A percentile compares a stretch with the other conserved stretches of the same genome.
Evolutionary conservation across 2,797 vertebrate species (phyloP).

Genomic region (Mycteria americana): DNA sequence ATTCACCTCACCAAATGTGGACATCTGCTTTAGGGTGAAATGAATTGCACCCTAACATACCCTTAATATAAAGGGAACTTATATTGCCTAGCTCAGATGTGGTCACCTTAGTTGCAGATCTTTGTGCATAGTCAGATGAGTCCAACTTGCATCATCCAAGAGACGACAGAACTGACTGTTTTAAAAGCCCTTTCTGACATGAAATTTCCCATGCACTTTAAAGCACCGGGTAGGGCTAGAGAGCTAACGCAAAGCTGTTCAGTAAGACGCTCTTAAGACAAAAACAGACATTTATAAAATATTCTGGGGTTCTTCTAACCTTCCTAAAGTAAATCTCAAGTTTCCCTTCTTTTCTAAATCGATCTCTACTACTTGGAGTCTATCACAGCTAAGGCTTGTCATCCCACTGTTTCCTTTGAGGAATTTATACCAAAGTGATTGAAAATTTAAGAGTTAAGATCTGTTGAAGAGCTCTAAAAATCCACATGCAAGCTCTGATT

Average conservation of each 20-base stretch:
- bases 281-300: background rate
- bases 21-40: background rate
- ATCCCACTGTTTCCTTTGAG: background rate
- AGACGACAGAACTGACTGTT: background rate
- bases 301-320: background rate
- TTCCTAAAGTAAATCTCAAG: background rate
- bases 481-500: background rate
- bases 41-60: background rate
- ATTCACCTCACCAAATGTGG: background rate
- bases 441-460: slow-evolving; percentile 12
- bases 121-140: background rate
- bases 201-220: background rate
- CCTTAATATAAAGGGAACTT: background rate
- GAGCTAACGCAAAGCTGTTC: background rate
- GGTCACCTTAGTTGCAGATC: background rate
- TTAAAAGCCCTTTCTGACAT: background rate
- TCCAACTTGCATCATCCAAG: background rate
- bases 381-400: background rate
- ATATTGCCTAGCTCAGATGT: rapidly evolving
- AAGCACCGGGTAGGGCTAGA: background rate
- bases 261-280: background rate
- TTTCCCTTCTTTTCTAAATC: background rate
- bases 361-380: background rate
- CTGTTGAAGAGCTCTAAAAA: slow-evolving; percentile 18
- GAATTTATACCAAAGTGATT: background rate